Base-by-base conservation (phyloP, 2,797 vertebrate species). In the Malurus splendens region DNA sequence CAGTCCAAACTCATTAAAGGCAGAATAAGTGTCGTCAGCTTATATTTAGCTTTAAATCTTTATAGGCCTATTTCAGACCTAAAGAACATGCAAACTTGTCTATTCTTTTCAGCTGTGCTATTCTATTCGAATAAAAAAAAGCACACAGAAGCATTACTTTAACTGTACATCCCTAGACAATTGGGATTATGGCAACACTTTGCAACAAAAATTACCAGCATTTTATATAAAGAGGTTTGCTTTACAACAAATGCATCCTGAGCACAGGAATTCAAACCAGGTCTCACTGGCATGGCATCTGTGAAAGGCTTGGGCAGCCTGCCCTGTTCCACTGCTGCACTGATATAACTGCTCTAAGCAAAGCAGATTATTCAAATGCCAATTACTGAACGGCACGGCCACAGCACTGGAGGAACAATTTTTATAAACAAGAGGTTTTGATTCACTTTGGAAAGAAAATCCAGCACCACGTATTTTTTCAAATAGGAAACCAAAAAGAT, bases 131-230 rank as follows among this genome's bases (percentile, higher is more conserved):
- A 85, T 32, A 64, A 76, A 90, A 90, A 55, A 3, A 72, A 18
- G 36, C 7, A 59, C 0, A 0, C 2, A n/a, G 14, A 44, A 55
- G 7, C 39, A 66, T 41, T 73, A 48, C 25, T 16, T 59, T 48
- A 55, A 64, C 41, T 70, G 41, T 18, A 38, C 16, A 56, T 55
- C 36, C 22, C 47, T 24, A 44, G 33, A 56, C 33, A 45, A 83
- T 0, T 12, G 10, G 12, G 24, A 65, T 20, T 78, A 38, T 5
- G 78, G 39, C 18, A 66, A 71, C 25, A 59, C 8, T 78, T 62
- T 14, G 44, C 59, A 67, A 13, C 25, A 85, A 61, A 79, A 87
- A 55, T 45, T 18, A 57, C 48, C 7, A 50, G 22, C 28, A 41
- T 27, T 70, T 70, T 9, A 44, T 32, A 30, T 7, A 44, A 38